phyloP scores from a whole-genome alignment of 2,797 vertebrate genomes.

The Pachyuromys duprasi region DNA sequence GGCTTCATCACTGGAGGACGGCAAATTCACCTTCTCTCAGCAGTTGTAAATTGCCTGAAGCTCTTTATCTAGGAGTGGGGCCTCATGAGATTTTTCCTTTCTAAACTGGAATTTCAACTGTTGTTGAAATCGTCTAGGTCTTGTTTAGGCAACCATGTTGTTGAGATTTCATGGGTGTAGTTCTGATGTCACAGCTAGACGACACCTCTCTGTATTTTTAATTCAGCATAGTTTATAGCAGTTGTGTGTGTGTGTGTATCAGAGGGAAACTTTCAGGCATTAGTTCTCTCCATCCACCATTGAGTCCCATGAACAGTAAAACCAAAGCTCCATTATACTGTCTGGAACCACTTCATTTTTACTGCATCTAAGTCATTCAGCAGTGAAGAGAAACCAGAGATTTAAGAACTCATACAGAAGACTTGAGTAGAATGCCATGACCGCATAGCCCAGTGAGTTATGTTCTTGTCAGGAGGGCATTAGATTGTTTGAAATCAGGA shows the following conservation, averaged over 20 bases:
- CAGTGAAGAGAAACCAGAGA: not conserved
- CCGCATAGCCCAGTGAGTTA: not conserved
- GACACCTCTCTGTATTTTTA: not conserved
- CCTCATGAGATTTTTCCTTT: not conserved
- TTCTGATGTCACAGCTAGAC: not conserved
- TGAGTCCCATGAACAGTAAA: not conserved
- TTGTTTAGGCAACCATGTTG: not conserved
- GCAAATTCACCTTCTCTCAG: too few species aligned
- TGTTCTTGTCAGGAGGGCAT: not conserved
- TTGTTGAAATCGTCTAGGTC: not conserved
- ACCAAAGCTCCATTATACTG: not conserved
- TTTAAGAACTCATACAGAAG: not conserved
- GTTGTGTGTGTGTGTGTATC: not conserved
- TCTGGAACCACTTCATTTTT: not conserved
- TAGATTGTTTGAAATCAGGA: slow-evolving; percentile 11
- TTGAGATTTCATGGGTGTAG: not conserved
- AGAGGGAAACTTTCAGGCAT: not conserved
- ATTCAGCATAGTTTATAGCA: slow-evolving; percentile 15
- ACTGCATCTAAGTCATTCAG: not conserved
- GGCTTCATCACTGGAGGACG: not conserved
- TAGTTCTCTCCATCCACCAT: not conserved
- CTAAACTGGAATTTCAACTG: not conserved
- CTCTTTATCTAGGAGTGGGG: not conserved
- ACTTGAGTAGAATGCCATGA: not conserved
- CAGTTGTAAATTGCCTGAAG: not conserved